Base-by-base conservation (phyloP, 2,797 vertebrate species). In the Characodon lateralis region DNA sequence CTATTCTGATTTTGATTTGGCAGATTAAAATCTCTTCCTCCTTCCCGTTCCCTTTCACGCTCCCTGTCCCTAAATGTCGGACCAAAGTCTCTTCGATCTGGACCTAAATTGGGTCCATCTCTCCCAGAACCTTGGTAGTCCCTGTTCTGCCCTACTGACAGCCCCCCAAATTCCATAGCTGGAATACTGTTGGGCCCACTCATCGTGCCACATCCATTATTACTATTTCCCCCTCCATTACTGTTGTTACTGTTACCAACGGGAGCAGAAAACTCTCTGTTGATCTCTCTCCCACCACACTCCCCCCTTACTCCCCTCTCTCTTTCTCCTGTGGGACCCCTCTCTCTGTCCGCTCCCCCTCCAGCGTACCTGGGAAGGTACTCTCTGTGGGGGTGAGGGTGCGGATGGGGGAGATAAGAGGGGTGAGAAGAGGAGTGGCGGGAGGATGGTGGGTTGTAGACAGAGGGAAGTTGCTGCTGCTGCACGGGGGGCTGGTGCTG, bases 21-120 rank as follows among this genome's bases (percentile, higher is more conserved):
- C 73, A 93, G 80, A 78, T 94, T 88, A 84, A 96, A 96, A 31
- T 95, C 94, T 70, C 92, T 90, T 77, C 86, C 83, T 92, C 95
- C 89, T 86, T 97, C 96, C 26, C 97, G 93, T 6, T 97, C 97
- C 73, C 96, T 95, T 43, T 98, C 97, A 41, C 97, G 90, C 28
- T 97, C 97, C 28, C 97, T 96, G 82, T 98, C 98, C 74, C 97
- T 95, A 76, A 95, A 96, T 70, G 92, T 88, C 18, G 92, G 88
- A 80, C 90, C 94, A 88, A 95, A 95, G 88, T 96, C 95, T 91
- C 94, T 94, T 78, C 92, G 92, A 72, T 93, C 93, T 63, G 91
- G 78, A 59, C 92, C 92, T 51, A 93, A 84, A 81, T 86, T 90
- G 51, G 95, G 81, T 71, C 91, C 93, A 39, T 96, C 96, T 82